phyloP scores from a whole-genome alignment of 1,140 invertebrate species.

The Rhagoletis pomonella region DNA sequence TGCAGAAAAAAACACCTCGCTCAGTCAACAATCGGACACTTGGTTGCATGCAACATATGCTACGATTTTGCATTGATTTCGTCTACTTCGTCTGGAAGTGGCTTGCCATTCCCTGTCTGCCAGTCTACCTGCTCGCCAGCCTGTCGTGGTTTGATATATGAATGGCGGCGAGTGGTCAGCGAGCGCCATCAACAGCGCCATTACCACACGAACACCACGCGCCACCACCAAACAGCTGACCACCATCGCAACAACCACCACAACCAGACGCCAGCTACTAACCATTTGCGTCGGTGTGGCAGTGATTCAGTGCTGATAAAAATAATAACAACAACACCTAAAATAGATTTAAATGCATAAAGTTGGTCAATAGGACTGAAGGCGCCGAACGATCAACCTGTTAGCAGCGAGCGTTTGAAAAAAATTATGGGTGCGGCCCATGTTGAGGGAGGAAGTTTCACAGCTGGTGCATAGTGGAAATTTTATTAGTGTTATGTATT shows the following conservation, averaged over 20 bases:
- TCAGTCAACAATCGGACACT: background rate
- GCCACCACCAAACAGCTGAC: background rate
- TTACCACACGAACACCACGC: slow-evolving; percentile 22
- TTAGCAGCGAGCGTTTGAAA: background rate
- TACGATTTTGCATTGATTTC: background rate
- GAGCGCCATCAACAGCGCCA: slow-evolving; percentile 49
- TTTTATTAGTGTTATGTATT: no score
- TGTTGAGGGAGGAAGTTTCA: no score
- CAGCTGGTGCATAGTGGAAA: no score
- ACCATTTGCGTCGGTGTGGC: slow-evolving; percentile 39
- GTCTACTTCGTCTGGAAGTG: background rate
- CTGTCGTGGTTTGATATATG: slow-evolving; percentile 30
- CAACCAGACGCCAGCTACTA: background rate
- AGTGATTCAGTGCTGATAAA: slow-evolving; percentile 49
- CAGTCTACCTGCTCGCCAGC: slow-evolving; percentile 2
- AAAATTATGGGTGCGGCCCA: background rate
- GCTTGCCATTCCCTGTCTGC: slow-evolving; percentile 22
- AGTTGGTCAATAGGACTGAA: slow-evolving; percentile 36
- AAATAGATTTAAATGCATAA: slow-evolving; percentile 40
- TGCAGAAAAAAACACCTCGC: background rate
- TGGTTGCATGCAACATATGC: background rate
- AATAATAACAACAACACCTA: slow-evolving; percentile 48
- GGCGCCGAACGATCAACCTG: background rate
- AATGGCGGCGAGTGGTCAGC: slow-evolving; percentile 45
- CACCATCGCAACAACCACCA: no score